A percentile compares a stretch with the other conserved stretches of the same genome.
These are phyloP conservation scores for Gastrophysa polygoni DNA, from an alignment of 2,888 invertebrate genomes.

Conservation along the genomic window DNA sequence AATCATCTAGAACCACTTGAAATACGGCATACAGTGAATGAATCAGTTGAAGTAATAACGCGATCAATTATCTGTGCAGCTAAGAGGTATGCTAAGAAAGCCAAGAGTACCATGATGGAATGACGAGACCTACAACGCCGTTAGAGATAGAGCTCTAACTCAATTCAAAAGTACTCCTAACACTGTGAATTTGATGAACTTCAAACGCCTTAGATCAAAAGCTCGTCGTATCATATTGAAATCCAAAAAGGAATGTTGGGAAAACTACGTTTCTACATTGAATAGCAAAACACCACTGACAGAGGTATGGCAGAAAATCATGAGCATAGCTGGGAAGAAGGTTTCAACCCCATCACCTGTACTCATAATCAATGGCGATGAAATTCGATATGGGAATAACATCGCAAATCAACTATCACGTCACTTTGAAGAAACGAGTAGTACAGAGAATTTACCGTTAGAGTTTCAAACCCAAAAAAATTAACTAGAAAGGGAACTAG, in stretches of 20 bases:
- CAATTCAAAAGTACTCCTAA: slow-evolving; percentile 9
- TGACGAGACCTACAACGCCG: slow-evolving; percentile 6
- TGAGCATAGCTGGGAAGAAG: slow-evolving; percentile 1
- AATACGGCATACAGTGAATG: neutral
- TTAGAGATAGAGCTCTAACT: neutral
- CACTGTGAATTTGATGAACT: slow-evolving; percentile 13
- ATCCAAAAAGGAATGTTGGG: slow-evolving; percentile 10
- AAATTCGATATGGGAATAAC: neutral
- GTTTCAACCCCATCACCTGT: neutral
- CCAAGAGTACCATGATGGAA: slow-evolving; percentile 19
- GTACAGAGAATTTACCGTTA: neutral
- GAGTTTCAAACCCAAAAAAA: neutral
- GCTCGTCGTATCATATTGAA: slow-evolving; percentile 10
- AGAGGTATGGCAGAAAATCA: slow-evolving; percentile 15
- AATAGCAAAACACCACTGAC: slow-evolving; percentile 4
- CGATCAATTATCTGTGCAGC: slow-evolving; percentile 9
- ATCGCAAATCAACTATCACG: slow-evolving; percentile 8
- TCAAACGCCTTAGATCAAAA: slow-evolving; percentile 13
- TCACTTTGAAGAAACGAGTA: slow-evolving; percentile 6
- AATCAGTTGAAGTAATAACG: slow-evolving; percentile 2
- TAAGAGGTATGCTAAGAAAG: slow-evolving; percentile 1
- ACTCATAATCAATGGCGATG: neutral
- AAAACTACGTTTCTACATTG: slow-evolving; percentile 6
- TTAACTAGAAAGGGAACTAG: neutral
- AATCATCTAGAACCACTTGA: neutral